phyloP scores from a whole-genome alignment of 2,888 invertebrate species.

The Epirrhoe alternata region DNA sequence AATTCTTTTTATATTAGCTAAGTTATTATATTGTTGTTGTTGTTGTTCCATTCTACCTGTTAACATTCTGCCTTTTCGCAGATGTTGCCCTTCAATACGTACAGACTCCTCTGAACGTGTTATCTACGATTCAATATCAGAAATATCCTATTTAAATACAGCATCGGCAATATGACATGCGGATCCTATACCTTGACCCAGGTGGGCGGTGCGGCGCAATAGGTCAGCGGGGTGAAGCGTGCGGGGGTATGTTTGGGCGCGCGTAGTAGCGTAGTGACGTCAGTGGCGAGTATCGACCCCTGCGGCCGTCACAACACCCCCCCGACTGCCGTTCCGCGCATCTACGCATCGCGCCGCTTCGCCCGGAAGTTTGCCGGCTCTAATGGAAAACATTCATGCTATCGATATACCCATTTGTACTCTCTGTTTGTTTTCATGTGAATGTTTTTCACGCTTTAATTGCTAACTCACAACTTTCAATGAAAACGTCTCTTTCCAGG shows the following conservation, averaged over 20 bases:
- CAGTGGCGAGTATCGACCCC: slow-evolving; percentile 78
- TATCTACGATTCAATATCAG: neutral
- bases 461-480: neutral
- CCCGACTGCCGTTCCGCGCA: slow-evolving; percentile 57
- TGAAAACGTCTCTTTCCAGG: neutral
- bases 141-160: slow-evolving; percentile 24
- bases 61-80: too few relatives aligned
- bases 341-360: slow-evolving; percentile 73
- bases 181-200: slow-evolving; percentile 80
- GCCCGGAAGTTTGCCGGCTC: slow-evolving; percentile 68
- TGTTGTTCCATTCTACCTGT: too few relatives aligned
- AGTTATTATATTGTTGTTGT: too few relatives aligned
- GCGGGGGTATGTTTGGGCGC: slow-evolving; percentile 79
- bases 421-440: neutral
- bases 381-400: slow-evolving; percentile 70
- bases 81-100: too few relatives aligned
- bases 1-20: too few relatives aligned
- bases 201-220: slow-evolving; percentile 78
- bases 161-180: slow-evolving; percentile 50
- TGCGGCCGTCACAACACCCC: slow-evolving; percentile 79
- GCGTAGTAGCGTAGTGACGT: slow-evolving; percentile 85
- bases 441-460: neutral
- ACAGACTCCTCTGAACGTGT: too few relatives aligned
- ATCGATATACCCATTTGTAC: slow-evolving; percentile 28
- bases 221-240: slow-evolving; percentile 72